Base-by-base conservation (phyloP, 2,888 invertebrate genomes). In the Megalurothrips usitatus region DNA sequence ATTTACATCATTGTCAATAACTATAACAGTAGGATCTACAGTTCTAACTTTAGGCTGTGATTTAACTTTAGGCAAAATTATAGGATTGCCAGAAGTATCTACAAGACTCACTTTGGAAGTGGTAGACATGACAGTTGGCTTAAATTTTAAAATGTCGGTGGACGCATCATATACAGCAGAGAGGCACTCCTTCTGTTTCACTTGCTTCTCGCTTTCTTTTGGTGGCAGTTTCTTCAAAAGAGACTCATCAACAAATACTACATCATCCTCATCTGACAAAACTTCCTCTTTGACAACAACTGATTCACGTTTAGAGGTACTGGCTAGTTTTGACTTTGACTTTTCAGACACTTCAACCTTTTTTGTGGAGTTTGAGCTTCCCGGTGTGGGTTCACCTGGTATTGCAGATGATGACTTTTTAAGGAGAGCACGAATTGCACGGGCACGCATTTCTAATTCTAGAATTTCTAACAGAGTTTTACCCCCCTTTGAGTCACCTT, bases 381-480 rank as follows among this genome's bases (percentile, higher is more conserved):
- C 23, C 10, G 26, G 12, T 75, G 1, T 23, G 10, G 23, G 11
- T 26, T 26, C 23, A 75, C 12, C 26, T 9, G 23, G 12, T 4
- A 8, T 23, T 26, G 11, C 23, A 0, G 68, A 23, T 8, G 23
- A 23, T 26, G 68, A 23, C 68, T 81, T 82, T 79, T 84, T 82
- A 34, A 85, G 80, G 83, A 91, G 87, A 48, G 90, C 89, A 84
- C 90, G 88, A 83, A 91, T 91, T 9, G 90, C 90, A 81, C 90
- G 86, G 0, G 90, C 91, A 84, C 90, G 87, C 90, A 91, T 90
- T 85, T 91, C 90, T 80, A 91, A 85, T 84, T 91, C 90, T 80
- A 91, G 85, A 49, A 91, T 86, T 85, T 90, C 90, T 82, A 90
- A 86, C 47, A 89, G 85, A 84, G 87, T 88, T 82, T 88, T 88